These are phyloP conservation scores for Apodemia hepburni DNA, from an alignment of 2,888 invertebrate genomes.

Conservation along the genomic window DNA sequence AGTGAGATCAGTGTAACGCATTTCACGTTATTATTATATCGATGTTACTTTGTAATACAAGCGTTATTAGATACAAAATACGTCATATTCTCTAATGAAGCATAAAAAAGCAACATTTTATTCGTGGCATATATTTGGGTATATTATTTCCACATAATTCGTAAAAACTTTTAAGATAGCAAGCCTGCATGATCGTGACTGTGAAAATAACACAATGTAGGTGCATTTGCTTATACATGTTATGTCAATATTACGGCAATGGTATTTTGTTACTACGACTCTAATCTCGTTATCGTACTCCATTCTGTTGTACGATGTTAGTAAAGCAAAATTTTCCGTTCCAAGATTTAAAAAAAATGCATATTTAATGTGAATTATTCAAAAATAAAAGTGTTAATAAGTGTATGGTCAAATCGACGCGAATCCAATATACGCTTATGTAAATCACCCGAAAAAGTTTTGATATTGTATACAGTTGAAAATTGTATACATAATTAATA, in stretches of 20 bases:
- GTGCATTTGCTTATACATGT: not conserved
- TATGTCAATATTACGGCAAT: not conserved
- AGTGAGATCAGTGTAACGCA: not conserved
- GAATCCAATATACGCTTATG: too few relatives aligned
- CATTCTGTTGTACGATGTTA: too few relatives aligned
- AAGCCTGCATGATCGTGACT: not conserved
- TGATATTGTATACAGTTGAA: too few relatives aligned
- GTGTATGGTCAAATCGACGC: too few relatives aligned
- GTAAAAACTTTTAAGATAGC: not conserved
- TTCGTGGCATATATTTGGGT: not conserved
- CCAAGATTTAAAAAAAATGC: too few relatives aligned
- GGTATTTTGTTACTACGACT: too few relatives aligned
- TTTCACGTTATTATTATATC: not conserved
- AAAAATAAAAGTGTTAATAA: too few relatives aligned
- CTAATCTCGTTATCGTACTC: too few relatives aligned
- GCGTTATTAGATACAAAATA: not conserved
- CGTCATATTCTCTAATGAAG: not conserved
- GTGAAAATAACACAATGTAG: not conserved
- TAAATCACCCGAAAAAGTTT: too few relatives aligned
- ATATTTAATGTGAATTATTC: too few relatives aligned
- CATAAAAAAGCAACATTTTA: not conserved
- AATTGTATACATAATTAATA: too few relatives aligned
- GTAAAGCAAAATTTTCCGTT: too few relatives aligned
- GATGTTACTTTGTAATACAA: not conserved
- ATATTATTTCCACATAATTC: not conserved